Base-by-base conservation (phyloP, 2,113 vertebrate genomes). In the Anguilla japonica region DNA sequence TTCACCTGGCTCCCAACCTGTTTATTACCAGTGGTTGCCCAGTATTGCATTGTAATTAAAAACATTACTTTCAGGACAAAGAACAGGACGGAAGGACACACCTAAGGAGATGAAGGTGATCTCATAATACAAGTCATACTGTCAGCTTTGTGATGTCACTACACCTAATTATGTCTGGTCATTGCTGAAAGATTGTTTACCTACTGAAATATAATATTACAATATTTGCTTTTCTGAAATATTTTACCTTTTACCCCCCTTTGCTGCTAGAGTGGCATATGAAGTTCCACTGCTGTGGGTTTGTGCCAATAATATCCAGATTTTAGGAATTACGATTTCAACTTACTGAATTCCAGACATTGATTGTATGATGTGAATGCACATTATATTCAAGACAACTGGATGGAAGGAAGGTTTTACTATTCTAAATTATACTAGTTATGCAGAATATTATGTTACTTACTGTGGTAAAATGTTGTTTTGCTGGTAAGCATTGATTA, bases 381-480 rank as follows among this genome's bases (percentile, higher is more conserved):
- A 67, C 60, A 67, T 3, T 67, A 67, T 26, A 67, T 67, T 67
- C 20, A 67, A 26, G 60, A 5, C 4, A 20, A 46, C 26, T 67
- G 20, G 60, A 26, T 67, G 18, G 60, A 67, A 26, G 18, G 60
- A 67, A 26, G 60, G 18, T 26, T 41, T 20, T 43, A 41, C 18
- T 81, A 81, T 13, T 3, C 16, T 20, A 3, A 75, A 20, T 39
- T 29, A 81, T 2, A 60, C 20, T 67, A 75, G 26, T 75, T n/a
- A 75, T 29, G n/a, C n/a, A 75, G n/a, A 75, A 34, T 26, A 41
- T 81, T 16, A 0, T n/a, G 1, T 81, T 88, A 96, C 97, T 97
- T 94, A 99, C 98, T 96, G 96, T 0, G 95, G 93, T 75, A 95
- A 82, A 87, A 92, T 95, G 91, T 97, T 96, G 87, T 97, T 96